A percentile compares a stretch with the other conserved stretches of the same genome.
Conservation (phyloP, 2,797 vertebrate genomes). For the Sebastes taczanowskii region DNA sequence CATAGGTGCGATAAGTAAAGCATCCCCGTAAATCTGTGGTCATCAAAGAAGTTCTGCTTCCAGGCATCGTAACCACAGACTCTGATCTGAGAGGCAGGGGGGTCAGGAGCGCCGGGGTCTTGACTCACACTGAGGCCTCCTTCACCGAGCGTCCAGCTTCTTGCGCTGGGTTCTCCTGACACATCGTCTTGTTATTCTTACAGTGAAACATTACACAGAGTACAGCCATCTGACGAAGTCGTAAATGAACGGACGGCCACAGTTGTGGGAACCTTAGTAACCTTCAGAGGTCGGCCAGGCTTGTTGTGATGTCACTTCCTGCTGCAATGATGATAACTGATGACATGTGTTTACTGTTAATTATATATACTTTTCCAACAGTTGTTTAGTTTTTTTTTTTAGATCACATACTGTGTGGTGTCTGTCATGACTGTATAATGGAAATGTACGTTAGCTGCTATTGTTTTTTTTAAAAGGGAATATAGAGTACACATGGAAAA, state of each 20-base stretch:
- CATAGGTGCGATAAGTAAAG: slow-evolving; percentile 72
- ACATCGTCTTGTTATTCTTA: slow-evolving; percentile 68
- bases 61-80: slow-evolving; percentile 58
- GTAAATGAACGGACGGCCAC: slow-evolving; percentile 53
- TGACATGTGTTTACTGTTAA: slow-evolving; percentile 50
- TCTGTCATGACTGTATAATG: not conserved
- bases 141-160: slow-evolving; percentile 20
- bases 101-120: slow-evolving; percentile 56
- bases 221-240: slow-evolving; percentile 40
- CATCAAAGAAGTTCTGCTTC: slow-evolving; percentile 75
- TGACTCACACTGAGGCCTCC: slow-evolving; percentile 63
- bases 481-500: not conserved
- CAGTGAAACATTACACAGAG: slow-evolving; percentile 61
- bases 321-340: slow-evolving; percentile 34
- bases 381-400: not conserved
- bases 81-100: slow-evolving; percentile 58
- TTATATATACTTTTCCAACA: slow-evolving; percentile 21
- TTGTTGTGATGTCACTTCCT: slow-evolving; percentile 64
- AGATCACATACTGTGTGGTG: not conserved
- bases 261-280: slow-evolving; percentile 57
- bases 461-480: not conserved
- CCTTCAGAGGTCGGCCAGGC: slow-evolving; percentile 17
- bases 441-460: not conserved
- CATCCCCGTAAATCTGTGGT: slow-evolving; percentile 71
- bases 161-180: slow-evolving; percentile 36